Evolutionary conservation across 1,140 invertebrate genomes (phyloP).

Genomic region (Acyrthosiphon pisum): DNA sequence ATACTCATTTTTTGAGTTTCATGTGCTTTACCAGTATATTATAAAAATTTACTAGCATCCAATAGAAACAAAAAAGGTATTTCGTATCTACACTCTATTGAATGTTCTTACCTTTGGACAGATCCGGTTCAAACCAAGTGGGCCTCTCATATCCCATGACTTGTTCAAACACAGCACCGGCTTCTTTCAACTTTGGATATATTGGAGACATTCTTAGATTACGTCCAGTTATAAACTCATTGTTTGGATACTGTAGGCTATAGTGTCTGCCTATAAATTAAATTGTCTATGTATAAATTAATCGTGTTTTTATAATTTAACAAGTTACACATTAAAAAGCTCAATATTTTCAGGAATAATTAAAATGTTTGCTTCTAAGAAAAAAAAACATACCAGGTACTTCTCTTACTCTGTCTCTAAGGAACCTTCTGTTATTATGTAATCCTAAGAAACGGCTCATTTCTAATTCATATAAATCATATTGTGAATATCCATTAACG

Average conservation of each 20-base stretch:
- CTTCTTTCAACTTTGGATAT: constrained; percentile 88
- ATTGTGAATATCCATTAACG: constrained; percentile 78
- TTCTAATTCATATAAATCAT: constrained; percentile 91
- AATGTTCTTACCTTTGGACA: constrained; percentile 12
- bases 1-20: not conserved
- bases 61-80: not conserved
- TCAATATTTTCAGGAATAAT: not conserved
- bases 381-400: constrained; percentile 75
- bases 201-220: constrained; percentile 96
- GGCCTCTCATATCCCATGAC: constrained; percentile 98
- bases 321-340: not conserved
- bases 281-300: not conserved
- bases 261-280: constrained; percentile 74
- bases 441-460: constrained; percentile 91
- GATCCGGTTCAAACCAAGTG: constrained; percentile 80
- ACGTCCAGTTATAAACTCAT: constrained; percentile 85
- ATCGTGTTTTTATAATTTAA: not conserved
- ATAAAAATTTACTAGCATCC: not conserved
- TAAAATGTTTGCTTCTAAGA: not conserved
- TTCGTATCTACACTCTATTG: not conserved
- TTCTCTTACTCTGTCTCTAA: constrained; percentile 91
- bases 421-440: constrained; percentile 95
- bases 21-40: not conserved
- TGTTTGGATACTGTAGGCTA: constrained; percentile 81
- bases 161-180: constrained; percentile 96